Conservation (phyloP, 2,888 invertebrate species). For the Aplocera efformata region DNA sequence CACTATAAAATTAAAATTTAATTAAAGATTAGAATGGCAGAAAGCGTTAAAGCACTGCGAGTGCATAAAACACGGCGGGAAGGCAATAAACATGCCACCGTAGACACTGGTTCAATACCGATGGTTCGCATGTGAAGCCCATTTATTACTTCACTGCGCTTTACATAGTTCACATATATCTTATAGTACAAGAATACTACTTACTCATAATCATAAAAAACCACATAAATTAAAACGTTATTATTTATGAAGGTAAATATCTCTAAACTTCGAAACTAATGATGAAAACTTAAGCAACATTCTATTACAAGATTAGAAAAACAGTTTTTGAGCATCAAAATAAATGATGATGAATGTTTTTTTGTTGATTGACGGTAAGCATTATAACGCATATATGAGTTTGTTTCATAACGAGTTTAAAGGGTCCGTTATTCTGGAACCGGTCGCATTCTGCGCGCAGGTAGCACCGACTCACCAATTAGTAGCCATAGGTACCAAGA, state of each 20-base stretch:
- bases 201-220: not conserved
- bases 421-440: constrained; percentile 58
- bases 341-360: constrained; percentile 34
- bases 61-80: constrained; percentile 52
- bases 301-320: constrained; percentile 11
- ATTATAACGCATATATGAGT: constrained; percentile 47
- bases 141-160: constrained; percentile 39
- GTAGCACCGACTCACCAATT: constrained; percentile 58
- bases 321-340: constrained; percentile 32
- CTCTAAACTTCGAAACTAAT: constrained; percentile 1
- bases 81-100: constrained; percentile 56
- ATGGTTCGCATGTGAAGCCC: constrained; percentile 40
- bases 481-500: constrained; percentile 52
- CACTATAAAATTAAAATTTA: constrained; percentile 35
- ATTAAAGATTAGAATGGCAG: constrained; percentile 48
- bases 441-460: constrained; percentile 48
- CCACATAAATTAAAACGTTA: too few relatives aligned
- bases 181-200: constrained; percentile 13
- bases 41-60: constrained; percentile 37
- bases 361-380: constrained; percentile 36
- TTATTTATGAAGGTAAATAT: too few relatives aligned
- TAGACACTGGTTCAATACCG: constrained; percentile 47
- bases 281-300: constrained; percentile 5
- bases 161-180: constrained; percentile 24
- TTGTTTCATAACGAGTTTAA: constrained; percentile 64